phyloP scores from a whole-genome alignment of 2,888 invertebrate species.

The Oithona nana region DNA sequence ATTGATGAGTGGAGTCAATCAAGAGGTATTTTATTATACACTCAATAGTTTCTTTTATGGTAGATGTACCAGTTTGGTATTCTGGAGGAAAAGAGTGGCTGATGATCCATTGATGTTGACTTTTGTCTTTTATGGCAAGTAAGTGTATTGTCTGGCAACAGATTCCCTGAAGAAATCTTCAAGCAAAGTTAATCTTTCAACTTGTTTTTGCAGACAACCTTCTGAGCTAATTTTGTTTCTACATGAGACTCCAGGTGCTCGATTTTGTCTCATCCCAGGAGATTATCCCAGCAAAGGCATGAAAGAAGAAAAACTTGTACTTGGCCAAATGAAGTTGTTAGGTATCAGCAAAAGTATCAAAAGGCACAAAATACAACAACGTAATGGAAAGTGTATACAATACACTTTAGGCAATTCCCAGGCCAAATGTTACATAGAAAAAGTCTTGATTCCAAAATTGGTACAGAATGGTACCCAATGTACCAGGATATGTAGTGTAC shows the following conservation, averaged over 20 bases:
- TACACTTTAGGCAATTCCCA: not conserved
- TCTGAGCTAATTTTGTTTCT: not conserved
- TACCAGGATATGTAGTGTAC: too few relatives aligned
- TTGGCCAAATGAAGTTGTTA: not conserved
- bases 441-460: not conserved
- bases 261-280: not conserved
- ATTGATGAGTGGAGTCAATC: too few relatives aligned
- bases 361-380: not conserved
- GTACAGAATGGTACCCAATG: too few relatives aligned
- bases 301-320: not conserved
- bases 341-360: not conserved
- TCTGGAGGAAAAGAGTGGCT: too few relatives aligned
- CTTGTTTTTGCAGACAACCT: not conserved
- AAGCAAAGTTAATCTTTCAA: too few relatives aligned
- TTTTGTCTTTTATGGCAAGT: too few relatives aligned
- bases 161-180: too few relatives aligned
- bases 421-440: not conserved
- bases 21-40: too few relatives aligned
- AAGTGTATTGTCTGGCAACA: too few relatives aligned
- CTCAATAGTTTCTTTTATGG: too few relatives aligned
- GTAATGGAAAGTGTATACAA: not conserved
- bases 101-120: too few relatives aligned
- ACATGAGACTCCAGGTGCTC: not conserved
- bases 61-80: too few relatives aligned
- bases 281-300: not conserved